Evolutionary conservation across 2,113 vertebrate genomes (phyloP), one percentile per base, ranked within the genome.

Genomic region (Sminthopsis crassicaudata): DNA sequence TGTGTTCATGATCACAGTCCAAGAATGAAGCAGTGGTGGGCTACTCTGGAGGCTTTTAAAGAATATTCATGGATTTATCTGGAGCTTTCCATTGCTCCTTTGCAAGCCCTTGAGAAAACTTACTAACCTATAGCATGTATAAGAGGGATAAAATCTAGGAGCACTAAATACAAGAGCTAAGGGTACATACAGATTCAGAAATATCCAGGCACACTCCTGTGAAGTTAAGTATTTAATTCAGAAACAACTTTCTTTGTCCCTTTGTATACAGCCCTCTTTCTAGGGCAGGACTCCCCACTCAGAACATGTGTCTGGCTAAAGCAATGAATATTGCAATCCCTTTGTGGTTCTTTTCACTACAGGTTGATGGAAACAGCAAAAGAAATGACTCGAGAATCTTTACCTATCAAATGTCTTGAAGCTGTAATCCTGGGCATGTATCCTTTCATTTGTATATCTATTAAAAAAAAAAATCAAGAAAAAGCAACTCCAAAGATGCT

Each of bases 401-500:
- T 99, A 96, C 99, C 99, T 94, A 99, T 99, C 98, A 99, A 99
- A 99, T 99, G 99, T 98, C 99, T 99, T 91, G 99, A 99, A 98
- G 99, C 99, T 27, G 99, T 99, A 97, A 99, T 99, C 98, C 98
- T 99, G 98, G 99, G 99, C 98, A 99, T 99, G 99, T 99, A 99
- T 99, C 99, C 99, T 99, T 99, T 97, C 52, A 50, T 19, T 12
- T 23, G 2, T 3, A 10, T 42, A 27, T 8, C 46, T 14, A 48
- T 14, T 3, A 48, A 48, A 90, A 90, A 84, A 90, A 90, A 84
- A 90, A 46, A 84, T n/a, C 67, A 42, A 50, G 27, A 90, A 26
- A 48, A 36, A 0, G 16, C 53, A 84, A 24, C 53, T 53, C 10
- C 27, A 7, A 9, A 46, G 27, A 46, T 26, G n/a, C 27, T 53